phyloP scores from a whole-genome alignment of 2,797 vertebrate species.

The Myiotriccus ornatus region DNA sequence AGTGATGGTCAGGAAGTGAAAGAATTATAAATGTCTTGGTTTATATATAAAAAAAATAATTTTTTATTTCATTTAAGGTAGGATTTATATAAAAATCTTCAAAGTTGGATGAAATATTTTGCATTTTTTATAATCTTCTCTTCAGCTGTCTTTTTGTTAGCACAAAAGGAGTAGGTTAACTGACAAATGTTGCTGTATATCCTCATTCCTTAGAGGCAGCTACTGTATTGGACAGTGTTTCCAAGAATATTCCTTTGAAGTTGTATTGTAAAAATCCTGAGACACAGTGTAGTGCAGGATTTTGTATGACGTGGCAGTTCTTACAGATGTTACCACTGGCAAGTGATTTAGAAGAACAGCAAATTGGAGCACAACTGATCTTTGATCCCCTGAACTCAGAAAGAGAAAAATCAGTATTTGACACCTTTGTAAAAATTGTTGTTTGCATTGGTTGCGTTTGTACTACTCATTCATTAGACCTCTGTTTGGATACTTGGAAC shows the following conservation, averaged over 20 bases:
- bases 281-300: not conserved
- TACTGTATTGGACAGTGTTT: not conserved
- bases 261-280: not conserved
- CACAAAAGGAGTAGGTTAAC: not conserved
- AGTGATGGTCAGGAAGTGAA: not conserved
- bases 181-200: not conserved
- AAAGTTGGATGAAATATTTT: not conserved
- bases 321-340: not conserved
- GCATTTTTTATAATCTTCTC: not conserved
- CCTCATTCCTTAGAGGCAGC: not conserved
- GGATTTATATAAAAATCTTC: not conserved
- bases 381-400: not conserved
- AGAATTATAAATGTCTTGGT: not conserved
- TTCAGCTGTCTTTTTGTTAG: not conserved
- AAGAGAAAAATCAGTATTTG: not conserved
- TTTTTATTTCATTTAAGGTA: not conserved
- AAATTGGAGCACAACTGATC: not conserved
- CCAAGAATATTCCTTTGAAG: conserved; percentile 7
- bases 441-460: not conserved
- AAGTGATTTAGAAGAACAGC: not conserved
- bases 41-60: not conserved
- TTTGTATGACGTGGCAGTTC: conserved; percentile 1
- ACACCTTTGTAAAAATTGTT: not conserved
- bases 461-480: not conserved
- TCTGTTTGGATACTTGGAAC: not conserved